Evolutionary conservation across 2,797 vertebrate species (phyloP).

Genomic region (Platyrinchus mystaceus): DNA sequence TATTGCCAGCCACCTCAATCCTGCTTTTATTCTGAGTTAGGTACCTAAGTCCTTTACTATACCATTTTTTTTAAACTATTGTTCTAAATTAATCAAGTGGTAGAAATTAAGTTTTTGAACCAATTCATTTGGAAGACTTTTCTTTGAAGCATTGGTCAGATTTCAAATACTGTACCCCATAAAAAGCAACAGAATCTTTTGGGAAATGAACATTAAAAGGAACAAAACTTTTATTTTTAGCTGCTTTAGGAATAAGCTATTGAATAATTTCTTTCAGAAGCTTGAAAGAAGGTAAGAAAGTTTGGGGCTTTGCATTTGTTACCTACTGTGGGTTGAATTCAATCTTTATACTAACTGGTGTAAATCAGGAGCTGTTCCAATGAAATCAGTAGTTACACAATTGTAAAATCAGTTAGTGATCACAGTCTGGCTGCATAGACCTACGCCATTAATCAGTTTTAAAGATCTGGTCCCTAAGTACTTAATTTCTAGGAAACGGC

Average conservation of each 20-base stretch:
- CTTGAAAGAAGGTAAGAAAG: not conserved
- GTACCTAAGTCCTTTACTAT: not conserved
- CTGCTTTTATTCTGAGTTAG: not conserved
- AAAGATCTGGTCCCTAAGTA: slow-evolving; percentile 59
- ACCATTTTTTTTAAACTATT: not conserved
- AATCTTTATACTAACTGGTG: not conserved
- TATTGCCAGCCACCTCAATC: not conserved
- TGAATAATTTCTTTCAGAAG: not conserved
- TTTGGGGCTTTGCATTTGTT: not conserved
- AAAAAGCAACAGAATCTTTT: not conserved
- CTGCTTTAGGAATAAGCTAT: not conserved
- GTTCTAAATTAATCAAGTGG: not conserved
- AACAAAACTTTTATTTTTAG: not conserved
- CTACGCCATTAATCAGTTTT: slow-evolving; percentile 43
- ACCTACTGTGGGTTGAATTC: not conserved
- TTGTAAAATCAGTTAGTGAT: slow-evolving; percentile 37
- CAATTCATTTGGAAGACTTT: not conserved
- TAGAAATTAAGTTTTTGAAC: not conserved
- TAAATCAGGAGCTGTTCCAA: slow-evolving; percentile 1
- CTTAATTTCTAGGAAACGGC: slow-evolving; percentile 70
- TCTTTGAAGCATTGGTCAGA: not conserved
- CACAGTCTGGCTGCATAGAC: not conserved
- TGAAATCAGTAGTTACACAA: slow-evolving; percentile 42
- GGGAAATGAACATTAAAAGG: not conserved
- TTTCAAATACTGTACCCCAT: not conserved